A percentile compares a stretch with the other conserved stretches of the same genome.
phyloP scores from a whole-genome alignment of 1,140 invertebrate genomes.

The Ladona fulva region DNA sequence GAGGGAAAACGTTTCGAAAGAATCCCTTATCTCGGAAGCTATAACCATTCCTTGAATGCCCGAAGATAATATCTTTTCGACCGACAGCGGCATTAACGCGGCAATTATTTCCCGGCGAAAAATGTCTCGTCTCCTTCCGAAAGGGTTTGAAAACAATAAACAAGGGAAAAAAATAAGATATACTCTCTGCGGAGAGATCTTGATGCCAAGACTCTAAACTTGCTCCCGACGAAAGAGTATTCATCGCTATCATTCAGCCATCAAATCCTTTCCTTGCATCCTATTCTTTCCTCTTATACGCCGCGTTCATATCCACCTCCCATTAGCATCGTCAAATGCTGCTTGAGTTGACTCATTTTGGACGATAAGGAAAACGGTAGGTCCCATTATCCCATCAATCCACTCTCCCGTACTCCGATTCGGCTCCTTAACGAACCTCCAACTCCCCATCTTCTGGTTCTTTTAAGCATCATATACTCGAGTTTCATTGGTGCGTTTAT shows the following conservation, averaged over 20 bases:
- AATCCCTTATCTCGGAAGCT: too few relatives aligned
- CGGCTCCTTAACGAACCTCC: neutral
- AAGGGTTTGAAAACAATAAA: neutral
- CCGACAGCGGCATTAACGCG: neutral
- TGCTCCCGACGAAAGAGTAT: neutral
- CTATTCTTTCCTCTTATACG: neutral
- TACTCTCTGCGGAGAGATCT: neutral
- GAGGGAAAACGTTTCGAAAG: too few relatives aligned
- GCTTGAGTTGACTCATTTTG: neutral
- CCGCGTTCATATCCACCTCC: neutral
- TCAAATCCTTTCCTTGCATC: neutral
- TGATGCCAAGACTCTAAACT: neutral
- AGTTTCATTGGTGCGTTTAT: conserved; percentile 5
- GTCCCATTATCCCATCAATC: neutral
- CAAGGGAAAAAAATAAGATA: neutral
- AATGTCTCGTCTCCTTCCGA: neutral
- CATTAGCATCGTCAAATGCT: neutral
- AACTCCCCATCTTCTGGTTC: neutral
- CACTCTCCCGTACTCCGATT: neutral
- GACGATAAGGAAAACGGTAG: conserved; percentile 4
- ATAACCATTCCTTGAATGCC: too few relatives aligned
- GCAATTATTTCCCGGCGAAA: neutral
- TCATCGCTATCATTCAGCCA: neutral
- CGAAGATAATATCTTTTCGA: neutral
- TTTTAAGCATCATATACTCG: neutral